Percentiles rank a stretch among this genome's conserved stretches.
Evolutionary conservation across 2,888 invertebrate species (phyloP).

Genomic region (Lepas anatifera): DNA sequence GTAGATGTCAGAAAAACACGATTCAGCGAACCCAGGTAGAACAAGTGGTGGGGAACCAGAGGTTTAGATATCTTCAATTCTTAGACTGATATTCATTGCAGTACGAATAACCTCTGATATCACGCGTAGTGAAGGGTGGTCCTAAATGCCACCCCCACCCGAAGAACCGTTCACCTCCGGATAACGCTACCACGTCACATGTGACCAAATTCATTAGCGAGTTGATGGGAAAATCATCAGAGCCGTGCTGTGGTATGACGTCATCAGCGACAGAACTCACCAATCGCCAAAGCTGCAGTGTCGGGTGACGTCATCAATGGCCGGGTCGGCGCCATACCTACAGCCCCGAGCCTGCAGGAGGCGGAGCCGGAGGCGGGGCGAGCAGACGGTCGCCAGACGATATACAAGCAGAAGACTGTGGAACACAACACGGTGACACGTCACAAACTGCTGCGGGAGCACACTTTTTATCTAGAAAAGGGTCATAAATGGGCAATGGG

Average conservation of each 20-base stretch:
- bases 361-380: neutral
- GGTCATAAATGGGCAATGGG: too few relatives aligned
- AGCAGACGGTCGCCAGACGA: neutral
- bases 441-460: neutral
- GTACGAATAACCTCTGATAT: too few relatives aligned
- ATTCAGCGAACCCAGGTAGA: too few relatives aligned
- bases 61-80: too few relatives aligned
- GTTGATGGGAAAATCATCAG: too few relatives aligned
- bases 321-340: neutral
- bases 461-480: too few relatives aligned
- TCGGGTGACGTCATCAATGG: conserved; percentile 8
- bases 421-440: neutral
- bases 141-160: too few relatives aligned
- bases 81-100: too few relatives aligned
- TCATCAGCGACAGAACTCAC: neutral
- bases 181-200: neutral
- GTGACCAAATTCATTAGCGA: neutral
- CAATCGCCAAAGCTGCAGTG: conserved; percentile 2
- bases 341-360: neutral
- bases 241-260: neutral
- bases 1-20: too few relatives aligned
- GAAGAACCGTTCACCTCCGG: too few relatives aligned
- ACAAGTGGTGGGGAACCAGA: too few relatives aligned
- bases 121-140: too few relatives aligned
- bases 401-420: neutral